These are phyloP conservation scores for Vimba vimba DNA, from an alignment of 2,113 vertebrate species.

Conservation along the genomic window DNA sequence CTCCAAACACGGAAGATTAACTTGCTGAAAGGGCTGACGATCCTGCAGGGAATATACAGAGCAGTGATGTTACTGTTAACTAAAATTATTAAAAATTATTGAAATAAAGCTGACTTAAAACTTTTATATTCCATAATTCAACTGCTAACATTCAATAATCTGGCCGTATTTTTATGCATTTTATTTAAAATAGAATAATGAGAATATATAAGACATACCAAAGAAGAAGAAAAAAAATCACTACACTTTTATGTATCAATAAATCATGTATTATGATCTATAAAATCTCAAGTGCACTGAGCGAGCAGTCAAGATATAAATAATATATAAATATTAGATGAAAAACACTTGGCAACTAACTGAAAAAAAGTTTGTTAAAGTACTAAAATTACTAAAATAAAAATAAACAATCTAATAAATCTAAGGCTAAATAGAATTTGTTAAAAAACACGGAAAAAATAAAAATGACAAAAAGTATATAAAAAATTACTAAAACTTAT, in stretches of 20 bases:
- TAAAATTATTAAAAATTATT: background rate
- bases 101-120: background rate
- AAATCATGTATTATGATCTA: background rate
- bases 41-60: conserved; percentile 73
- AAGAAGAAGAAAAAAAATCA: background rate
- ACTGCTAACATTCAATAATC: background rate
- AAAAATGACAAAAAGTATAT: background rate
- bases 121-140: background rate
- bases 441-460: background rate
- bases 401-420: background rate
- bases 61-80: background rate
- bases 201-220: background rate
- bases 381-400: background rate
- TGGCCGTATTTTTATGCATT: background rate
- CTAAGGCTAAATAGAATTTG: background rate
- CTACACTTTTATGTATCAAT: background rate
- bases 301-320: background rate
- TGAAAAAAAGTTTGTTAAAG: too few relatives aligned
- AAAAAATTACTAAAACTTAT: background rate
- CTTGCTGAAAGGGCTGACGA: conserved; percentile 94
- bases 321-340: background rate
- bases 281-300: background rate
- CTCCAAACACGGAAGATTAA: conserved; percentile 95
- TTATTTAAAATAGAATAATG: background rate
- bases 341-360: background rate